A percentile compares a stretch with the other conserved stretches of the same genome.
Evolutionary conservation across 2,888 invertebrate genomes (phyloP).

Genomic region (Onthophagus sagittarius): DNA sequence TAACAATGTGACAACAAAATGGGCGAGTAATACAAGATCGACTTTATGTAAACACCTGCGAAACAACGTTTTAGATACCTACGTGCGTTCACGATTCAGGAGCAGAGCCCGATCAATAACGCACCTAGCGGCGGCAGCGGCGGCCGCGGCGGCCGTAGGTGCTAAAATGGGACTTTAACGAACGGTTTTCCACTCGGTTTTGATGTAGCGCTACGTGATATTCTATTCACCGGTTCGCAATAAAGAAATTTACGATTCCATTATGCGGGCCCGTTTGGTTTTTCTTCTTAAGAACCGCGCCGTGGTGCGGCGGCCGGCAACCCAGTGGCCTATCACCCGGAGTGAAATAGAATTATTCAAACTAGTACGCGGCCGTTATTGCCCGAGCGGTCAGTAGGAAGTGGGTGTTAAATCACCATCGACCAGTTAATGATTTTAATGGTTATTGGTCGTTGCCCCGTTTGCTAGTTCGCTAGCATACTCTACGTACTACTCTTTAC

Average conservation of each 20-base stretch:
- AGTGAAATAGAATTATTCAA: constrained; percentile 38
- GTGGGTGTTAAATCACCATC: constrained; percentile 32
- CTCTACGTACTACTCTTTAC: neutral
- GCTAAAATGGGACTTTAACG: constrained; percentile 11
- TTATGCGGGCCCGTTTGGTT: neutral
- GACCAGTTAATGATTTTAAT: constrained; percentile 20
- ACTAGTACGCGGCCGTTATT: constrained; percentile 25
- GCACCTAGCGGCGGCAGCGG: neutral
- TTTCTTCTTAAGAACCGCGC: neutral
- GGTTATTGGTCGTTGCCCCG: constrained; percentile 15
- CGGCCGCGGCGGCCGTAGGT: neutral
- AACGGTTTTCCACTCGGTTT: constrained; percentile 6
- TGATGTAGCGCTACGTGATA: constrained; percentile 8
- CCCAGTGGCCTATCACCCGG: constrained; percentile 44
- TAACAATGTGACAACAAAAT: neutral
- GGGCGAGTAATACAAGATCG: neutral
- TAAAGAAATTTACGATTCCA: constrained; percentile 9
- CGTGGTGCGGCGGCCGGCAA: constrained; percentile 31
- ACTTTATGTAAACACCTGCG: neutral
- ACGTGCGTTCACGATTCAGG: neutral
- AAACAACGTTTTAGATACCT: neutral
- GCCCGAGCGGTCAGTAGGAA: constrained; percentile 25
- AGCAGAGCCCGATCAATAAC: neutral
- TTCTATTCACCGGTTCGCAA: constrained; percentile 10
- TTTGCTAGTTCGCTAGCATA: neutral